These are phyloP conservation scores for Scalopus aquaticus DNA, from an alignment of 2,113 vertebrate species.

Conservation along the genomic window DNA sequence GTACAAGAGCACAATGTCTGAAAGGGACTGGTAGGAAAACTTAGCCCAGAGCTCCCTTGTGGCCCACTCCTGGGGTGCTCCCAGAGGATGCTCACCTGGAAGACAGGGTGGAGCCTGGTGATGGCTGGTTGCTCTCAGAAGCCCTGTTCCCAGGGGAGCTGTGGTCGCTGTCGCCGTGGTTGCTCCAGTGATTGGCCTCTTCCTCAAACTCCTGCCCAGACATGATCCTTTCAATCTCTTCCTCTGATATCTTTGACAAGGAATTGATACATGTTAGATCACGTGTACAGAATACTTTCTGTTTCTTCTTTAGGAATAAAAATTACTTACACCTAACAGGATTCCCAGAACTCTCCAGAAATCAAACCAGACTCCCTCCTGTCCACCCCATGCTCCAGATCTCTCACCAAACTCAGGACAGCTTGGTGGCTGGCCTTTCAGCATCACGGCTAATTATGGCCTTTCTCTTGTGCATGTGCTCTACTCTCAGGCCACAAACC, in stretches of 20 bases:
- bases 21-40: not conserved
- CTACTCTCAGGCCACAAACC: not conserved
- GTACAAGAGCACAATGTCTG: not conserved
- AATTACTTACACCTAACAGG: not conserved
- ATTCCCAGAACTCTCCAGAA: not conserved
- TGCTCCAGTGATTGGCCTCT: conserved; percentile 96
- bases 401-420: not conserved
- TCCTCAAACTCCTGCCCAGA: conserved; percentile 99
- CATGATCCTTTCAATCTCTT: conserved; percentile 99
- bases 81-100: conserved; percentile 91
- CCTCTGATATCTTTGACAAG: conserved; percentile 93
- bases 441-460: not conserved
- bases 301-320: not conserved
- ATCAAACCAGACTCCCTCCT: not conserved
- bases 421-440: not conserved
- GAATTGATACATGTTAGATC: conserved; percentile 54
- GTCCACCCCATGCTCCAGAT: not conserved
- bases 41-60: not conserved
- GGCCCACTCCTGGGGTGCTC: not conserved
- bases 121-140: conserved; percentile 98
- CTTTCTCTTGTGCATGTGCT: not conserved
- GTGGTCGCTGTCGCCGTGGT: conserved; percentile 98
- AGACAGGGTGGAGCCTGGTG: conserved; percentile 95
- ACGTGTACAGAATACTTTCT: not conserved
- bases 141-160: conserved; percentile 97